Evolutionary conservation across 2,888 invertebrate species (phyloP), one percentile per base, ranked within the genome.

Genomic region (Caenorhabditis sp.): DNA sequence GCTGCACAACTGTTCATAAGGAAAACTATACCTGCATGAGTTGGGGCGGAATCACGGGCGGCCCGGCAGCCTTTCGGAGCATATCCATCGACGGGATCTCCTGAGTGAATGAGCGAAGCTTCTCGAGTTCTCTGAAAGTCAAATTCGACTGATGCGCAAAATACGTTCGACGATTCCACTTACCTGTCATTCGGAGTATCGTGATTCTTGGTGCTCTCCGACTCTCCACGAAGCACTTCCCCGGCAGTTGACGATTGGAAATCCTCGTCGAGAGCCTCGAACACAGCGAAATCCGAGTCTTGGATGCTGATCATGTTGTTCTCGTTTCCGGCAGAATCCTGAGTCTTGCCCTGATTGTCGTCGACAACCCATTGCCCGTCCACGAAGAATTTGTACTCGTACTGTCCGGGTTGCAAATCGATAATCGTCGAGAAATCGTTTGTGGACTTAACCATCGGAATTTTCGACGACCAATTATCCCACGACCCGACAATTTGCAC

Each of bases 381-480:
- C 13, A 89, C 89, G 35, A 85, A 73, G 66, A 87, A 89, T 66
- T 89, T 89, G 81, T 88, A 89, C 70, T 89, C 88, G 70, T 89
- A 87, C 24, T 80, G 74, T 15, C 88, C 88, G 32, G 87, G 87
- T 41, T 83, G 82, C 11, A 89, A 71, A 58, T 89, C 88, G 68
- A 96, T 94, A 85, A 99, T 99, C 13, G 97, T 96, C 39, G 96
- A 96, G 92, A 99, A 99, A 90, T 99, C 97, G 4, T 95, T 95
- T 90, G 96, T 95, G 75, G 91, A 91, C 86, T 95, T 95, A 0
- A 95, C 96, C 94, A 98, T 95, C 0, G 96, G 96, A 79, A 98
- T 93, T 84, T 90, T 90, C 8, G 94, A 93, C 90, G 95, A 95
- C 98, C 98, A 98, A 78, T 94, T 93, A 53, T 95, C 95, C 88